Evolutionary conservation across 1,140 invertebrate species (phyloP).

Genomic region (Mercenaria mercenaria): DNA sequence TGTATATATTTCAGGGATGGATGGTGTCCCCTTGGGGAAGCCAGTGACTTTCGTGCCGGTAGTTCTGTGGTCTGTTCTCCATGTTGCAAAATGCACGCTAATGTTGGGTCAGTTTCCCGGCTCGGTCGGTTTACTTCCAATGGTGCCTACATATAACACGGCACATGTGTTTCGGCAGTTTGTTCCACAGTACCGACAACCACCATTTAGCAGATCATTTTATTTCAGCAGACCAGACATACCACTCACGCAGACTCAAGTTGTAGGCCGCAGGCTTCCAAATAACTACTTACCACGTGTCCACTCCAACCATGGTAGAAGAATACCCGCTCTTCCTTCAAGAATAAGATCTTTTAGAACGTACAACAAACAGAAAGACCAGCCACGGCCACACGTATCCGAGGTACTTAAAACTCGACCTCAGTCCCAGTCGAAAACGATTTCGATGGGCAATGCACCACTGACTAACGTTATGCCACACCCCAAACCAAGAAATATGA

Average conservation of each 20-base stretch:
- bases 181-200: not conserved
- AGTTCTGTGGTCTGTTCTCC: not conserved
- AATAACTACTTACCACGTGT: not conserved
- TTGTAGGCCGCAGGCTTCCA: not conserved
- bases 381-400: not conserved
- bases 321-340: too few relatives aligned
- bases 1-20: conserved; percentile 37
- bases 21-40: conserved; percentile 27
- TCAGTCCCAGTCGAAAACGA: not conserved
- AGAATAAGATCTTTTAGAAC: not conserved
- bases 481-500: conserved; percentile 16
- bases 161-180: not conserved
- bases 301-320: not conserved
- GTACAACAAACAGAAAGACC: not conserved
- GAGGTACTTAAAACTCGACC: not conserved
- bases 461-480: conserved; percentile 33
- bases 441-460: not conserved
- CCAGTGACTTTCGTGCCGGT: conserved; percentile 9
- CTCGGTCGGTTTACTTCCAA: not conserved
- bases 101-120: not conserved
- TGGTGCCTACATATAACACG: not conserved
- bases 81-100: not conserved
- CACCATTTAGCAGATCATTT: too few relatives aligned
- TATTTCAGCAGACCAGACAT: not conserved
- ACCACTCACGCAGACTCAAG: not conserved